Evolutionary conservation across 2,888 invertebrate genomes (phyloP).

Genomic region (Atherix ibis): DNA sequence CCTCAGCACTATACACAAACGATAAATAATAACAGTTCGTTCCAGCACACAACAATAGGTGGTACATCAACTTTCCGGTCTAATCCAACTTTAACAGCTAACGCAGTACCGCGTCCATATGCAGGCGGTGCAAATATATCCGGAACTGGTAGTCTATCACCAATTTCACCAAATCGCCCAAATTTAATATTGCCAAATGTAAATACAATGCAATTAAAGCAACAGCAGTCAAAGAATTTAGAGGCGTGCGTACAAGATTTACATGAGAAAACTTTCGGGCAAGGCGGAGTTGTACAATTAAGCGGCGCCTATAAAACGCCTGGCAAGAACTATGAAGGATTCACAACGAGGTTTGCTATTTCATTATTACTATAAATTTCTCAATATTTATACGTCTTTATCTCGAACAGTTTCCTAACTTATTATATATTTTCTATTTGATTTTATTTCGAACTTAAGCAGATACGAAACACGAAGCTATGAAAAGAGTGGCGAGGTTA

Average conservation of each 20-base stretch:
- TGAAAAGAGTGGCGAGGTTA: conserved; percentile 23
- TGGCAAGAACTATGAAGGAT: conserved; percentile 46
- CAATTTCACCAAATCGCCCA: conserved; percentile 11
- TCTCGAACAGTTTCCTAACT: conserved; percentile 1
- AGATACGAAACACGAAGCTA: conserved; percentile 33
- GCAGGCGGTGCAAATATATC: conserved; percentile 28
- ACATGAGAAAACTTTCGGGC: conserved; percentile 33
- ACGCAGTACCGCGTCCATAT: conserved; percentile 32
- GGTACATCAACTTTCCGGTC: conserved; percentile 19
- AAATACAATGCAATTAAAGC: conserved; percentile 13
- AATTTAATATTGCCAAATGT: conserved; percentile 6
- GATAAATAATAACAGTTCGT: too few relatives aligned
- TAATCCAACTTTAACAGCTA: conserved; percentile 33
- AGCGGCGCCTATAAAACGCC: conserved; percentile 18
- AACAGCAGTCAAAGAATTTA: conserved; percentile 18
- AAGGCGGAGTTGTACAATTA: conserved; percentile 26
- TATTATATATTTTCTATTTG: not conserved
- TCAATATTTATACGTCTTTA: not conserved
- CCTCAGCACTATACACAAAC: conserved; percentile 22
- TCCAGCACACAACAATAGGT: too few relatives aligned
- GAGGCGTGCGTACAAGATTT: conserved; percentile 32
- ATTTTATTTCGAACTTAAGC: conserved; percentile 10
- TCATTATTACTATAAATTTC: not conserved
- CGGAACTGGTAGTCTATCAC: conserved; percentile 15
- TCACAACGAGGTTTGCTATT: conserved; percentile 43